Conservation (phyloP, 92 coral and sea anemone species). For the Phenganax stokvisi region DNA sequence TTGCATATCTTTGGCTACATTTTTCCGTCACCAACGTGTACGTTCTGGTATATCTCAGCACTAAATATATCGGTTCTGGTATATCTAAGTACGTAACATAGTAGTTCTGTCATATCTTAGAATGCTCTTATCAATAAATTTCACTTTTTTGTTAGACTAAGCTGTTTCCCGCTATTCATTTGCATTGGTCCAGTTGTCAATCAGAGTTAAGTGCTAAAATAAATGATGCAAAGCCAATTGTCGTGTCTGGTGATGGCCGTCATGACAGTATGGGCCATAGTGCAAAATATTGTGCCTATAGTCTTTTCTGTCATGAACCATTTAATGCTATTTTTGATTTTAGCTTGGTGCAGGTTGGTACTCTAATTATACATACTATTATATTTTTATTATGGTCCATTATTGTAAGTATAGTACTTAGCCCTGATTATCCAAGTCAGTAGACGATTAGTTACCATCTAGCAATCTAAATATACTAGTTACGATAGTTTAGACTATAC, state of each 20-base stretch:
- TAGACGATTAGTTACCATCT: no score
- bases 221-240: slow-evolving; percentile 35
- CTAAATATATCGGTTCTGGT: no score
- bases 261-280: slow-evolving; percentile 63
- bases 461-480: neutral
- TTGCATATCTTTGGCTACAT: slow-evolving; percentile 44
- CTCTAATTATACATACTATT: neutral
- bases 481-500: neutral
- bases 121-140: neutral
- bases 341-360: slow-evolving; percentile 53
- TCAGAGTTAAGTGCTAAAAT: neutral
- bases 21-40: slow-evolving; percentile 53
- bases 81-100: no score
- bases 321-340: slow-evolving; percentile 46
- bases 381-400: neutral
- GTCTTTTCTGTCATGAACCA: slow-evolving; percentile 48
- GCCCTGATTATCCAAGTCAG: neutral
- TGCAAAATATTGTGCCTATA: slow-evolving; percentile 58
- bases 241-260: slow-evolving; percentile 56
- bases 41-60: slow-evolving; percentile 1
- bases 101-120: neutral
- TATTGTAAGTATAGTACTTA: neutral
- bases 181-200: slow-evolving; percentile 48
- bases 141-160: slow-evolving; percentile 33
- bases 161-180: slow-evolving; percentile 42